Conservation (phyloP, 2,113 vertebrate species). For the Puma concolor region DNA sequence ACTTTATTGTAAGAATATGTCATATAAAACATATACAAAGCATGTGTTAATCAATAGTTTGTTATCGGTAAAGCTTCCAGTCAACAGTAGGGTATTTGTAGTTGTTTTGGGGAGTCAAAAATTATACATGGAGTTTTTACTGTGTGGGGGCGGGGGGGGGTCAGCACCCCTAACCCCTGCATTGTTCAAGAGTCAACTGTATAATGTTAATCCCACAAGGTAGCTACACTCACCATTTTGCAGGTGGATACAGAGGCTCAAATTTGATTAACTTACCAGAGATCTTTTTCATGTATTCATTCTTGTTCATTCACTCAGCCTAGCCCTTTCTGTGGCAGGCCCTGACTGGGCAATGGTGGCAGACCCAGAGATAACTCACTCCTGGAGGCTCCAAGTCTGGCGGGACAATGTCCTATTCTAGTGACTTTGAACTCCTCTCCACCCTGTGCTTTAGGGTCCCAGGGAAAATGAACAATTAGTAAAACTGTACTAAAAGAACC, state of each 20-base stretch:
- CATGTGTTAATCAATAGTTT: neutral
- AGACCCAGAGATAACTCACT: neutral
- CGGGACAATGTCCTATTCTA: neutral
- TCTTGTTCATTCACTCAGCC: neutral
- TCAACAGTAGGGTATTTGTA: neutral
- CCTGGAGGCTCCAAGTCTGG: neutral
- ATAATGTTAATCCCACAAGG: neutral
- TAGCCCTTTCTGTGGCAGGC: neutral
- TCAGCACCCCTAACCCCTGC: neutral
- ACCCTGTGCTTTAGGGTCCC: neutral
- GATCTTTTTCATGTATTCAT: neutral
- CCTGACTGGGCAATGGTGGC: neutral
- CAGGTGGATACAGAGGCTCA: neutral
- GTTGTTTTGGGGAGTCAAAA: neutral
- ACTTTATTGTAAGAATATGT: neutral
- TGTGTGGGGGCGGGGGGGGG: neutral
- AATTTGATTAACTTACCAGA: neutral
- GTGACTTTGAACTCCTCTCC: neutral
- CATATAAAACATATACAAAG: neutral
- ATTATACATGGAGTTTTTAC: neutral
- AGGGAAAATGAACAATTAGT: neutral
- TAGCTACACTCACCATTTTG: neutral
- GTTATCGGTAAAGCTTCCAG: neutral
- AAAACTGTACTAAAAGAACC: constrained; percentile 31
- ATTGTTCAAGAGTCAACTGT: neutral